Evolutionary conservation across 2,888 invertebrate genomes (phyloP).

Genomic region (Pollenia griseotomentosa): DNA sequence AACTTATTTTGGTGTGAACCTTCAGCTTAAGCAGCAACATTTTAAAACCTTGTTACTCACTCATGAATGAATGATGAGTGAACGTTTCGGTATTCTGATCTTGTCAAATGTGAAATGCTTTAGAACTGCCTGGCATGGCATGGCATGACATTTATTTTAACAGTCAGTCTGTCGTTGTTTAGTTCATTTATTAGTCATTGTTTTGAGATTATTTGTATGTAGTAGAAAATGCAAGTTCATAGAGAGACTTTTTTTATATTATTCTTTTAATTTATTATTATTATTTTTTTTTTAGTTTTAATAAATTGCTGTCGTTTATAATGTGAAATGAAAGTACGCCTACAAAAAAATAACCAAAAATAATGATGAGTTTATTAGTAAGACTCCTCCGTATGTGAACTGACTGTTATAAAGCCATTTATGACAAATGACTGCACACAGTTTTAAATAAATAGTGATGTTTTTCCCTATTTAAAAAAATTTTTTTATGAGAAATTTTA

Average conservation of each 20-base stretch:
- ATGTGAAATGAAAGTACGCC: slow-evolving; percentile 44
- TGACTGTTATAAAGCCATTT: slow-evolving; percentile 28
- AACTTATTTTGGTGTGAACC: too few species aligned
- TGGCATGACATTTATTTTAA: slow-evolving; percentile 2
- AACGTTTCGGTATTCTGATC: background rate
- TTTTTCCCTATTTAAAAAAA: background rate
- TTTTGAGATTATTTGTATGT: slow-evolving; percentile 19
- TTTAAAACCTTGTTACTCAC: too few species aligned
- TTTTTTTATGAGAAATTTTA: background rate
- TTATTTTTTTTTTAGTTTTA: slow-evolving; percentile 16
- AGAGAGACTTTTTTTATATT: background rate
- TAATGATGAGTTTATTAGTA: slow-evolving; percentile 42
- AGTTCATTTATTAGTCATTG: slow-evolving; percentile 45
- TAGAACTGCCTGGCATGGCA: background rate
- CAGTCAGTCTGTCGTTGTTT: background rate
- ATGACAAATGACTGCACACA: slow-evolving; percentile 36
- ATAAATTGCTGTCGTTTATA: slow-evolving; percentile 47
- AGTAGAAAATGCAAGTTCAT: background rate
- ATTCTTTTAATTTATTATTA: slow-evolving; percentile 38
- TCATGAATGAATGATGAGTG: background rate
- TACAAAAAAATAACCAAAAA: slow-evolving; percentile 35
- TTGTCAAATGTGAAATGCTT: slow-evolving; percentile 18
- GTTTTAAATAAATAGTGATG: slow-evolving; percentile 41
- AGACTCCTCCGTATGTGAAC: slow-evolving; percentile 1
- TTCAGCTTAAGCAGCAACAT: too few species aligned